A percentile compares a stretch with the other conserved stretches of the same genome.
Conservation (phyloP, 2,113 vertebrate species). For the Cathartes aura region DNA sequence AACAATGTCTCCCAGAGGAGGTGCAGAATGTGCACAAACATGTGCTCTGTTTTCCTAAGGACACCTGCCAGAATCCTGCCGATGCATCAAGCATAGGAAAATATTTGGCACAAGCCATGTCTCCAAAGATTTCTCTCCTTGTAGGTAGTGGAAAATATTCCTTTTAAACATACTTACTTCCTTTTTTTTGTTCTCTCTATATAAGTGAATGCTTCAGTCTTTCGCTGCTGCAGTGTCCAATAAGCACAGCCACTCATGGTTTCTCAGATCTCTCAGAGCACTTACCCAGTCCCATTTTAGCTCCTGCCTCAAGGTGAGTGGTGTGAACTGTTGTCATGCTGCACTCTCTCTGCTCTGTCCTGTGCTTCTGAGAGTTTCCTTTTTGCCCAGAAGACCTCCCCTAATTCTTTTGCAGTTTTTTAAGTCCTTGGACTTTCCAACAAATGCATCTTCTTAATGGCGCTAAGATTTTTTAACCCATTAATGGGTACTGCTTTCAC, state of each 20-base stretch:
- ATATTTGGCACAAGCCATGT: not conserved
- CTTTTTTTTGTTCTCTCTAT: not conserved
- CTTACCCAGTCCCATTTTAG: not conserved
- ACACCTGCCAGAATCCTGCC: conserved; percentile 51
- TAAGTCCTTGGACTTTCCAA: not conserved
- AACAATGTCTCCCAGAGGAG: conserved; percentile 50
- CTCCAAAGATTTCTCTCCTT: conserved; percentile 37
- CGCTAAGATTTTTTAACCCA: not conserved
- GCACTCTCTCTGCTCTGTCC: not conserved
- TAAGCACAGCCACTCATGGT: not conserved
- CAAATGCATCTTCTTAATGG: not conserved
- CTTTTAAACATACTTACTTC: not conserved
- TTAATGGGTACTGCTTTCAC: not conserved
- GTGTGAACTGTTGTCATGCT: not conserved
- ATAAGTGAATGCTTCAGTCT: not conserved
- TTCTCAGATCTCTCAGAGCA: not conserved
- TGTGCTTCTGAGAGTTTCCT: not conserved
- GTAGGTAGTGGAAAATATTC: conserved; percentile 46
- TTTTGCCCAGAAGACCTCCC: not conserved
- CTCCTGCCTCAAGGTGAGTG: conserved; percentile 17
- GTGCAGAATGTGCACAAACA: conserved; percentile 39
- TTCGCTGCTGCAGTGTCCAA: not conserved
- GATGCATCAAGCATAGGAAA: conserved; percentile 38
- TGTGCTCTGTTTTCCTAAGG: conserved; percentile 36
- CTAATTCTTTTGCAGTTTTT: not conserved